These are phyloP conservation scores for Fragum sueziense DNA, from an alignment of 2,888 invertebrate genomes.

Conservation along the genomic window DNA sequence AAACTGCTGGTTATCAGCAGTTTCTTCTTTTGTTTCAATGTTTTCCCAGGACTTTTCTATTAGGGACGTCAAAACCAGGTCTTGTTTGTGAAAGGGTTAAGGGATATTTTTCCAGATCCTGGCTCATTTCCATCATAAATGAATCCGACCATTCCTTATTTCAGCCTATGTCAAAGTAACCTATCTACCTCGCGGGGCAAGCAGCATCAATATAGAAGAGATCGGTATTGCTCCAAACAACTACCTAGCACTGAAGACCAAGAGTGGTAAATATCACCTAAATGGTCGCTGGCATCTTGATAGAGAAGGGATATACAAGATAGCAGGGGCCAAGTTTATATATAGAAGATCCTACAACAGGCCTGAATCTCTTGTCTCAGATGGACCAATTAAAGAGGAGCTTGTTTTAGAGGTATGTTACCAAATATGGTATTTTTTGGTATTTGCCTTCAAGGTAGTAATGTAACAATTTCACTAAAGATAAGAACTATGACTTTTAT, in stretches of 20 bases:
- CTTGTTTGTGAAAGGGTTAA: too few relatives aligned
- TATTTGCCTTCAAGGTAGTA: too few relatives aligned
- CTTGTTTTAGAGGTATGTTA: slow-evolving; percentile 91
- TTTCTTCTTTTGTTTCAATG: too few relatives aligned
- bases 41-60: too few relatives aligned
- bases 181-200: slow-evolving; percentile 95
- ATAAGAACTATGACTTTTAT: too few relatives aligned
- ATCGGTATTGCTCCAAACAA: slow-evolving; percentile 92
- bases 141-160: slow-evolving; percentile 26
- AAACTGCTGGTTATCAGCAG: too few relatives aligned
- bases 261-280: slow-evolving; percentile 92
- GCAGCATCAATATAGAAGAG: slow-evolving; percentile 92
- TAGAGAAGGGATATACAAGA: slow-evolving; percentile 90
- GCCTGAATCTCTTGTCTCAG: slow-evolving; percentile 91
- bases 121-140: too few relatives aligned
- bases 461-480: too few relatives aligned
- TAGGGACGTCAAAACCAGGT: too few relatives aligned
- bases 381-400: slow-evolving; percentile 95
- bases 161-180: slow-evolving; percentile 96
- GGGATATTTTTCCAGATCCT: too few relatives aligned
- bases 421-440: too few relatives aligned
- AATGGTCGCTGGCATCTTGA: slow-evolving; percentile 98
- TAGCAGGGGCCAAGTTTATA: slow-evolving; percentile 93
- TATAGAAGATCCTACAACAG: slow-evolving; percentile 87
- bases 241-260: slow-evolving; percentile 94